Conservation (phyloP, 2,113 vertebrate species). For the Arenaria interpres region DNA sequence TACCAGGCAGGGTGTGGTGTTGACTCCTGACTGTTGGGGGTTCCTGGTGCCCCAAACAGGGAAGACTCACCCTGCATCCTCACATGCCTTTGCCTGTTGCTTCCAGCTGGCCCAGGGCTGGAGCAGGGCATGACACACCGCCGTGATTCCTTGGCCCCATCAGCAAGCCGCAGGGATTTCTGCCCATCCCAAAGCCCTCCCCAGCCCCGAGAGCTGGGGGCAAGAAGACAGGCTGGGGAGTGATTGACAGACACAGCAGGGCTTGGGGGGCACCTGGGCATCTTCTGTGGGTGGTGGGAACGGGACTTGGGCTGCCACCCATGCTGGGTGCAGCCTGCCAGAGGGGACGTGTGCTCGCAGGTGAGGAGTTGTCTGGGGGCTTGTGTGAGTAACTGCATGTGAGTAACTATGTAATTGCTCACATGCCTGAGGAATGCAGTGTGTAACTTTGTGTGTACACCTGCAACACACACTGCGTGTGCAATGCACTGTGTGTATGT, state of each 20-base stretch:
- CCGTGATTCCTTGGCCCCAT: accelerated
- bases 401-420: background rate
- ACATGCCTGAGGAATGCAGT: accelerated
- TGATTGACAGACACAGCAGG: background rate
- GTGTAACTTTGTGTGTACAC: accelerated
- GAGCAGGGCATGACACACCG: background rate
- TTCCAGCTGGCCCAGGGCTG: background rate
- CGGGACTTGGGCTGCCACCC: background rate
- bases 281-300: background rate
- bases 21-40: background rate
- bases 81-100: background rate
- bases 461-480: accelerated
- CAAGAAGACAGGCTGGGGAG: background rate
- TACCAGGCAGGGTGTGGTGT: background rate
- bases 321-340: background rate
- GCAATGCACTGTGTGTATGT: accelerated
- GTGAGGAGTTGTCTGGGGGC: background rate
- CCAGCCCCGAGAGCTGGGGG: background rate
- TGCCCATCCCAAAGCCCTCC: background rate
- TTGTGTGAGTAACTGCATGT: background rate
- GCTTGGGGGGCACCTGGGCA: accelerated
- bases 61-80: background rate
- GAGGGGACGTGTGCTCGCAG: accelerated
- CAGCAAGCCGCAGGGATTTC: background rate
- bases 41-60: background rate